Evolutionary conservation across 2,888 invertebrate species (phyloP), one percentile per base, ranked within the genome.

Genomic region (Lobophora halterata): DNA sequence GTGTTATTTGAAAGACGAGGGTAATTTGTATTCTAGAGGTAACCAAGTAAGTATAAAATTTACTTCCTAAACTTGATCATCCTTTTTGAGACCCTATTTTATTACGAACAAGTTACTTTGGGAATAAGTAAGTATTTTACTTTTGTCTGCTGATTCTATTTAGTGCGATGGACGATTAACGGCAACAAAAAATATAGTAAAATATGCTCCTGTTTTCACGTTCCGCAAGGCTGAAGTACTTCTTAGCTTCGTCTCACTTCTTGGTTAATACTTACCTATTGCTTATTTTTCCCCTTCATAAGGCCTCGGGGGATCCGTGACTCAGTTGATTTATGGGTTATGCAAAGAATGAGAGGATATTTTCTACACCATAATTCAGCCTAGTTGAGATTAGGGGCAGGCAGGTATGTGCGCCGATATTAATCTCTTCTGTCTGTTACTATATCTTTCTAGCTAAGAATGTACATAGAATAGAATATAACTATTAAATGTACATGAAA

Each of bases 301-400:
- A 77, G 73, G 69, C 73, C 76, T 54, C 66, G 43, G 62, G 79
- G 80, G 78, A 77, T 75, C 71, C 67, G 71, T 72, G 59, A 72
- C 66, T 68, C 67, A 58, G 61, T 71, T 82, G 83, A 85, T 85
- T 82, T 82, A 85, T 81, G 63, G 67, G 73, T 75, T 81, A 85
- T 83, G 82, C 79, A 81, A 79, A 82, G 79, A 82, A 81, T 74
- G 72, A 78, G 78, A 76, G 75, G 71, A 81, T 82, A 79, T 82
- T 81, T 81, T 79, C 80, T 77, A 68, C 74, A 74, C 76, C 77
- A 81, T 82, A 82, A 83, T 81, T 82, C 81, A 81, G 68, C 70
- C 67, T 78, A 79, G 74, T 81, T 76, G 76, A 81, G 81, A 83
- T 81, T 78, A 79, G 71, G 74, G 69, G 65, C n/a, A n/a, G 20